Conservation (phyloP, 1,140 invertebrate genomes). For the Anoplolepis gracilipes region DNA sequence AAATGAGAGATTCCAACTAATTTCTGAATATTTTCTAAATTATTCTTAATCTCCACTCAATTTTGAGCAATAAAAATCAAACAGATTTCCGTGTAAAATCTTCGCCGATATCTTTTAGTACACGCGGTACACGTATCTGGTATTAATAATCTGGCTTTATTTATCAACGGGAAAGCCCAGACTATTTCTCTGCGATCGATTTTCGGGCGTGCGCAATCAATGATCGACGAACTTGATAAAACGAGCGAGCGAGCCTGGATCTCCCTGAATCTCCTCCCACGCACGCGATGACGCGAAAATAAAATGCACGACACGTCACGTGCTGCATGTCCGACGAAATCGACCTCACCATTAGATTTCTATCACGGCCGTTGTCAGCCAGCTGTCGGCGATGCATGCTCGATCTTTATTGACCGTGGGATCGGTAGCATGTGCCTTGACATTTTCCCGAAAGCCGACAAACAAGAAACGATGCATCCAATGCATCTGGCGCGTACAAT, state of each 20-base stretch:
- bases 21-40: background rate
- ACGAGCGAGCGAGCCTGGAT: background rate
- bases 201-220: conserved; percentile 52
- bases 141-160: conserved; percentile 19
- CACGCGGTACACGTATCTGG: too few relatives aligned
- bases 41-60: background rate
- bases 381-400: conserved; percentile 31
- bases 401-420: conserved; percentile 52
- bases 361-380: background rate
- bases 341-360: conserved; percentile 22
- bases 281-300: conserved; percentile 6
- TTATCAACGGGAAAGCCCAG: background rate
- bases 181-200: conserved; percentile 33
- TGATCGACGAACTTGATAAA: conserved; percentile 57
- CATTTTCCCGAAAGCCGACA: conserved; percentile 1
- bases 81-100: background rate
- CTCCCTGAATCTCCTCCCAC: background rate
- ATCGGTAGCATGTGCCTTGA: conserved; percentile 21
- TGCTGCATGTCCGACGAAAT: background rate
- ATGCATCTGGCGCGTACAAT: background rate
- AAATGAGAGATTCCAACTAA: background rate
- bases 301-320: conserved; percentile 30
- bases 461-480: conserved; percentile 1
- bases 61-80: background rate
- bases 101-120: too few relatives aligned